These are phyloP conservation scores for Peromyscus eremicus DNA, from an alignment of 2,797 vertebrate genomes.

Conservation along the genomic window DNA sequence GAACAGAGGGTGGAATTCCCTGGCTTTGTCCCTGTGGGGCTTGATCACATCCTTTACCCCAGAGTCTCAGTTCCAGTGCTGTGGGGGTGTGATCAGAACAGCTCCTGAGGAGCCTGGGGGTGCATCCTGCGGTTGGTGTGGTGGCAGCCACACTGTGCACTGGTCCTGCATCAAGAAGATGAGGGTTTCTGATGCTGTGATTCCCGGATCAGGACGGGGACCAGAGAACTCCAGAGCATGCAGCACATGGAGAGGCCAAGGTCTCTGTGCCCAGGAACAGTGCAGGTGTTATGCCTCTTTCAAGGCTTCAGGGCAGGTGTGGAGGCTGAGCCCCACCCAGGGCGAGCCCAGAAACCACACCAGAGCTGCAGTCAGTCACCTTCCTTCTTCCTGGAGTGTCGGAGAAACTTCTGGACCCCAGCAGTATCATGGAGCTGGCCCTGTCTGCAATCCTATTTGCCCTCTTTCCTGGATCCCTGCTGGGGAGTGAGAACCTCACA, in stretches of 20 bases:
- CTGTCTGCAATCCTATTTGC: neutral
- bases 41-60: neutral
- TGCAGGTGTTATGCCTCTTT: too few species aligned
- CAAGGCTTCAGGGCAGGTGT: neutral
- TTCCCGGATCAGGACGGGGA: neutral
- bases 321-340: neutral
- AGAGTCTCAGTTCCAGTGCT: neutral
- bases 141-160: neutral
- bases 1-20: neutral
- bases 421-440: neutral
- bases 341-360: neutral
- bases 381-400: neutral
- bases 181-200: too few species aligned
- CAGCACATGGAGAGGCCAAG: neutral
- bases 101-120: neutral
- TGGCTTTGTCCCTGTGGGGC: neutral
- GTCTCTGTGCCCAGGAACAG: neutral
- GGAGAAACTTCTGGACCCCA: neutral
- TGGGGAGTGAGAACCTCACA: neutral
- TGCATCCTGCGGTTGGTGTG: fast-evolving
- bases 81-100: neutral
- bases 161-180: neutral
- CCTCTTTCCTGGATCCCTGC: neutral
- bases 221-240: neutral
- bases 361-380: neutral